Evolutionary conservation across 2,113 vertebrate species (phyloP), one percentile per base, ranked within the genome.

Genomic region (Himantopus leucocephalus): DNA sequence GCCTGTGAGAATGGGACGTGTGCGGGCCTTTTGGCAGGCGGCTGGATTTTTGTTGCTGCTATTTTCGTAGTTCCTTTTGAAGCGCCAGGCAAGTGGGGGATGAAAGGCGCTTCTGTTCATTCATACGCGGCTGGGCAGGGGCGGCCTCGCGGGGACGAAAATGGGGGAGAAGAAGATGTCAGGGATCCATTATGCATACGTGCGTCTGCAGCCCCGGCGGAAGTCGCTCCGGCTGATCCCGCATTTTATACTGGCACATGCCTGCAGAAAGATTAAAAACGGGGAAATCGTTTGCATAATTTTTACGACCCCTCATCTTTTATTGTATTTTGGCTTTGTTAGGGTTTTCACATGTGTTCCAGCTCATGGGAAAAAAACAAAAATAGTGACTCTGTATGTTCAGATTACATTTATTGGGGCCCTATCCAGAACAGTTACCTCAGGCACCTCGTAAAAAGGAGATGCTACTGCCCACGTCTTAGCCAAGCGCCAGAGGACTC

Each of bases 61-160:
- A 98, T 99, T 98, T 99, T 98, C 34, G 98, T 97, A 95, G 98
- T 98, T 99, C 97, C 98, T 98, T 98, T 98, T 98, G 98, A 98
- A 96, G 98, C 91, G 37, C 66, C 87, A 97, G 97, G 96, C 97
- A 86, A 98, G 96, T 95, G 96, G 85, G 81, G 97, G 87, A 96
- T 98, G 98, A 98, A 98, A 98, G 98, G 97, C 97, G 72, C 97
- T 97, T 98, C 96, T 98, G 98, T 98, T 98, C 98, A 98, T 98
- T 99, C 98, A 98, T 98, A 98, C 96, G 73, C 94, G 93, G 98
- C 98, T 89, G 93, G 98, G 95, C 97, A 97, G 96, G 96, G 88
- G 88, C 50, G 24, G 96, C 96, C 93, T 94, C 34, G 3, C 2
- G 0, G 70, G 90, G 91, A 80, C 3, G 2, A 82, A 90, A 62